Conservation (phyloP, 2,888 invertebrate species). For the Agrochola lychnidis region DNA sequence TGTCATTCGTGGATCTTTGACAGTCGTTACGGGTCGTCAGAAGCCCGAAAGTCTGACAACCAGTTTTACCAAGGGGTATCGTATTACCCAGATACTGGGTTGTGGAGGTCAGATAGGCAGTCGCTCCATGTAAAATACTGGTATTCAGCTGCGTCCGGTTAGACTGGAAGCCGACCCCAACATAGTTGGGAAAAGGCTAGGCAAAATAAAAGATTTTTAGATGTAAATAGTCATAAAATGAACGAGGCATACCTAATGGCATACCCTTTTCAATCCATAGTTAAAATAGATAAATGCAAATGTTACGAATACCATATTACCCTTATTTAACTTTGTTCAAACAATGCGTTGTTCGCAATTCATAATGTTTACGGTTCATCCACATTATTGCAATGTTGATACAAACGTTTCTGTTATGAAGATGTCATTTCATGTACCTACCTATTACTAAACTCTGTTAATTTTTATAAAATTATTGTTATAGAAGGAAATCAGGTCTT, state of each 20-base stretch:
- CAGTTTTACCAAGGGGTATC: too few relatives aligned
- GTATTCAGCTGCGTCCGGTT: too few relatives aligned
- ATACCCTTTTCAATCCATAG: not conserved
- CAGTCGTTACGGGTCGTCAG: too few relatives aligned
- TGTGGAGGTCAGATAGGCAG: too few relatives aligned
- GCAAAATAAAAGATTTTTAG: too few relatives aligned
- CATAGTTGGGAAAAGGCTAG: too few relatives aligned
- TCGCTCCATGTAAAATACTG: too few relatives aligned
- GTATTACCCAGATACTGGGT: too few relatives aligned
- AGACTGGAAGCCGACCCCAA: too few relatives aligned
- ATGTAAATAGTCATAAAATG: not conserved
- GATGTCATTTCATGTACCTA: conserved; percentile 16
- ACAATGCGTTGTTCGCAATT: conserved; percentile 34
- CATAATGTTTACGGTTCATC: conserved; percentile 21
- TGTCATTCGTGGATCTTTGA: too few relatives aligned
- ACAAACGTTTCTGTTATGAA: conserved; percentile 19
- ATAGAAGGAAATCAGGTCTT: too few relatives aligned
- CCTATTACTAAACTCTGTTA: conserved; percentile 13
- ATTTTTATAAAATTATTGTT: not conserved
- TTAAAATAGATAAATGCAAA: conserved; percentile 3
- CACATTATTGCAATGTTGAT: conserved; percentile 30
- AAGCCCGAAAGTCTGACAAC: too few relatives aligned
- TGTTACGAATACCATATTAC: conserved; percentile 3
- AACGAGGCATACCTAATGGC: not conserved
- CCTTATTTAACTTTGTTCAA: conserved; percentile 6